Conservation (phyloP, 2,888 invertebrate species). For the Oegoconia quadripuncta region DNA sequence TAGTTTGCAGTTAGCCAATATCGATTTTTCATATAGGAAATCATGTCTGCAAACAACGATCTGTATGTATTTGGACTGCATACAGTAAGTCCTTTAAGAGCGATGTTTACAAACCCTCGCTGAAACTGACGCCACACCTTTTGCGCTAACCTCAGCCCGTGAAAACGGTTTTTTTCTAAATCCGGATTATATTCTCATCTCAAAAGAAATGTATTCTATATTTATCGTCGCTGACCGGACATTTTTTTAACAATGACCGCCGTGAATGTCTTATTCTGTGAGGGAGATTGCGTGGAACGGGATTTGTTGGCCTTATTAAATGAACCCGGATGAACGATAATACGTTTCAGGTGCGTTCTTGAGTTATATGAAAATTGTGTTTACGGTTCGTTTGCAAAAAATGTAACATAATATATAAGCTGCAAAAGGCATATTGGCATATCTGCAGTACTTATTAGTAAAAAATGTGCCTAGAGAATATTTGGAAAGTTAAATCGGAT, state of each 20-base stretch:
- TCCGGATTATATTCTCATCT: slow-evolving; percentile 68
- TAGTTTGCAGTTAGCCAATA: no score
- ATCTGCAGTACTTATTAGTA: no score
- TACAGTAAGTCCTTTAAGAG: no score
- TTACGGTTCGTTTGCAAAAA: no score
- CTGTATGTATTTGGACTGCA: no score
- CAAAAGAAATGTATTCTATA: slow-evolving; percentile 60
- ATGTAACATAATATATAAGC: no score
- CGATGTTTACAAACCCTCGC: no score
- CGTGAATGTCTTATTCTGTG: slow-evolving; percentile 40
- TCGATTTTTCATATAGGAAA: no score
- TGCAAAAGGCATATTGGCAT: no score
- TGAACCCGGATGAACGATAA: slow-evolving; percentile 32
- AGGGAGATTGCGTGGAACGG: slow-evolving; percentile 43
- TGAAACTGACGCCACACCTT: slow-evolving; percentile 26
- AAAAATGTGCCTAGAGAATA: no score
- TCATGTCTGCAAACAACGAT: no score
- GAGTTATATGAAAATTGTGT: slow-evolving; percentile 19
- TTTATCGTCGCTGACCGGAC: slow-evolving; percentile 67
- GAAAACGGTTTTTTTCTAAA: slow-evolving; percentile 50
- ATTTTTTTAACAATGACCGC: slow-evolving; percentile 58
- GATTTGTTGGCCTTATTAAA: slow-evolving; percentile 38
- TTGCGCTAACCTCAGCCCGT: slow-evolving; percentile 21
- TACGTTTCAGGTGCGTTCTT: slow-evolving; percentile 35
- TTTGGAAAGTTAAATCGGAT: no score